Percentiles rank a stretch among this genome's conserved stretches.
These are phyloP conservation scores for Vulpes lagopus DNA, from an alignment of 2,113 vertebrate genomes.

Conservation along the genomic window DNA sequence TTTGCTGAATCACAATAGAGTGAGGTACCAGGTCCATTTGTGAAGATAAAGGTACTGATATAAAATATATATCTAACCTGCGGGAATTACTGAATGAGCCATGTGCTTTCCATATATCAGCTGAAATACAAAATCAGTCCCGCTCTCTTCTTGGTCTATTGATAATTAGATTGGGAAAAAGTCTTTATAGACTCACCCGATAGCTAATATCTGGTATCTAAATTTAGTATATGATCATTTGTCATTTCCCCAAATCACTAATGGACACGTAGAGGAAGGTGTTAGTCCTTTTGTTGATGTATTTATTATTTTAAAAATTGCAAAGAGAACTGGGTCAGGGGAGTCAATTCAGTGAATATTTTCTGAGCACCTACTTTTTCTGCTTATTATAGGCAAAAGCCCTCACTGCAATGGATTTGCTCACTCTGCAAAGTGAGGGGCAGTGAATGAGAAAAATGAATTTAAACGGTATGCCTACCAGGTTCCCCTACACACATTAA, in stretches of 20 bases:
- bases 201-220: background rate
- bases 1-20: conserved; percentile 66
- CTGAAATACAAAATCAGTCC: background rate
- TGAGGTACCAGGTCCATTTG: background rate
- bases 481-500: background rate
- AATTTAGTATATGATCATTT: background rate
- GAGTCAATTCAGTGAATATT: conserved; percentile 52
- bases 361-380: background rate
- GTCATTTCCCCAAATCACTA: background rate
- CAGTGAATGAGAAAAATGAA: background rate
- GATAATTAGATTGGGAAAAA: background rate
- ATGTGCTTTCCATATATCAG: conserved; percentile 60
- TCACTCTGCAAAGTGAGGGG: background rate
- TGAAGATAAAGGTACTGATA: conserved; percentile 54
- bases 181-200: background rate
- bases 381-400: background rate
- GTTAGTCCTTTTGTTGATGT: background rate
- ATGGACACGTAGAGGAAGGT: background rate
- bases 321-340: background rate
- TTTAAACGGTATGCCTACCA: background rate
- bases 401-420: background rate
- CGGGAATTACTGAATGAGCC: conserved; percentile 44
- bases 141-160: background rate
- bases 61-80: conserved; percentile 54
- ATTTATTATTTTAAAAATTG: conserved; percentile 49